Base-by-base conservation (phyloP, 92 coral and sea anemone genomes). In the Epizoanthus fatuus region DNA sequence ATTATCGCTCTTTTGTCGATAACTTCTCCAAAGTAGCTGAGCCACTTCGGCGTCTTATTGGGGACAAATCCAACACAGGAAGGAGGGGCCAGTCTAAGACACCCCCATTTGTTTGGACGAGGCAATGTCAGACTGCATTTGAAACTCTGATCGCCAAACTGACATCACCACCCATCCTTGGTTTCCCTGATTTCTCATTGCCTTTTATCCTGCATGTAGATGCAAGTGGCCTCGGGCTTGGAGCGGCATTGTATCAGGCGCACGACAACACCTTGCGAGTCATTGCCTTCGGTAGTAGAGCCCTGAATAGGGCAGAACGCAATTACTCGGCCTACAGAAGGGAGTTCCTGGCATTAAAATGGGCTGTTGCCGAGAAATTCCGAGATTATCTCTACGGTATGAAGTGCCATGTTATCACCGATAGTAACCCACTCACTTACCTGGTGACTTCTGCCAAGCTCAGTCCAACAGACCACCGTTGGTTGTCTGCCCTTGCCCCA, bases 321-420 rank as follows among this genome's bases (percentile, higher is more conserved):
- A 86, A 79, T 7, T 79, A 78, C 16, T 70, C 90, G 3, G 85
- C 90, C 7, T 86, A 81, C 58, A 71, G 84, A 17, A 83, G 88
- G n/a, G 93, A 90, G 63, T 86, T 86, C 44, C 72, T 90, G 13
- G 93, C 90, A 1, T 19, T 90, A 57, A 90, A 85, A 69, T 85
- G 93, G 93, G 86, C 90, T 7, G 57, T 90, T 5, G 63, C 90
- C 9, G 93, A 86, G 83, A 85, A 85, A 39, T 90, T 85, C 63
- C 80, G 76, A 11, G 17, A 72, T 19, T 88, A 82, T 77, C 75
- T 88, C 44, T 74, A 88, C 51, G 88, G 88, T 6, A 29, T 39
- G 59, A 84, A 78, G 22, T 90, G 86, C 56, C 86, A 90, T 32
- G 71, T 85, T 17, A 35, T 85, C 47, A 72, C 89, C 3, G 93